These are phyloP conservation scores for Fukomys damarensis DNA, from an alignment of 2,113 vertebrate species.

Conservation along the genomic window DNA sequence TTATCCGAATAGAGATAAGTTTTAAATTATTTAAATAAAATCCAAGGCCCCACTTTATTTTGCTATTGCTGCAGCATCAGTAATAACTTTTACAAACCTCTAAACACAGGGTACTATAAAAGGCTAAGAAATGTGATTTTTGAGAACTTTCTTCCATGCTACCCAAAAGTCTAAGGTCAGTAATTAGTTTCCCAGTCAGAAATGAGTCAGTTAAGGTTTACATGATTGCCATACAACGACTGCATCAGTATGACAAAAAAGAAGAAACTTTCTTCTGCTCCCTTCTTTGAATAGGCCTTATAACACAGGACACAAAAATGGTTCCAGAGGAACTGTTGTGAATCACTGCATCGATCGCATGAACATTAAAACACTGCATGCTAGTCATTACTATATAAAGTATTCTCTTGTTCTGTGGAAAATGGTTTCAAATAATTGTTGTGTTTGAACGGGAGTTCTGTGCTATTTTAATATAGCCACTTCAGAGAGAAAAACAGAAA, in stretches of 20 bases:
- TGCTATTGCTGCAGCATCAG: neutral
- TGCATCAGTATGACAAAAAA: conserved; percentile 76
- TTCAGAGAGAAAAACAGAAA: conserved; percentile 71
- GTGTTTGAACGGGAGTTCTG: conserved; percentile 63
- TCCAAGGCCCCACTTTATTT: neutral
- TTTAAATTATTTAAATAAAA: neutral
- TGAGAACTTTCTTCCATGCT: conserved; percentile 11
- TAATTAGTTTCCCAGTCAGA: conserved; percentile 13
- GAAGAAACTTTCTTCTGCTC: conserved; percentile 57
- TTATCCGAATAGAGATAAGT: conserved; percentile 5
- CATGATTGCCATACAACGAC: conserved; percentile 64
- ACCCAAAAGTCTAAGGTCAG: conserved; percentile 38
- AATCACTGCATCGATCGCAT: conserved; percentile 70
- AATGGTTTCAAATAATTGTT: conserved; percentile 67
- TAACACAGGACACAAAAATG: conserved; percentile 68
- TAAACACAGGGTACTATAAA: neutral
- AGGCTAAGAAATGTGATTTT: neutral
- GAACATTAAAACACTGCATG: conserved; percentile 70
- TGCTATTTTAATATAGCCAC: conserved; percentile 71
- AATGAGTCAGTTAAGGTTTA: conserved; percentile 5
- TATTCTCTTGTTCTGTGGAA: conserved; percentile 73
- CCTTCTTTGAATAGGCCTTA: conserved; percentile 71
- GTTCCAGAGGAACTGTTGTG: conserved; percentile 76
- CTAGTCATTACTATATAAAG: conserved; percentile 67
- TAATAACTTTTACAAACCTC: neutral